Base-by-base conservation (phyloP, 2,113 vertebrate genomes). In the Phylloscopus whistleri region DNA sequence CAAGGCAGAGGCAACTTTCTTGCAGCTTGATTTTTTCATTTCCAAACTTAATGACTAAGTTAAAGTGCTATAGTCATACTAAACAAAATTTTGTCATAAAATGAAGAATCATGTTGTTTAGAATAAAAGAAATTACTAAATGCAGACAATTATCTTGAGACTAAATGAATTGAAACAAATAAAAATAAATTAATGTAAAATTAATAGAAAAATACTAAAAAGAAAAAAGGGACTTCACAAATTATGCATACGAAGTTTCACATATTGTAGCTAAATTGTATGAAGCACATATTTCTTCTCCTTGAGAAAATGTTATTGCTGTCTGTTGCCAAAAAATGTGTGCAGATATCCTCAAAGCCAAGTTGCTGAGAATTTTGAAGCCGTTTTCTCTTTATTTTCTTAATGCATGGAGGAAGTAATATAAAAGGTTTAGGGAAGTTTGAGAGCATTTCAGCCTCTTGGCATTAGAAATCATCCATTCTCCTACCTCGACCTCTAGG, bases 401-500 rank as follows among this genome's bases (percentile, higher is more conserved):
- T 51, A 48, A 59, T 28, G 60, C 13, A 63, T 0, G 0, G 35
- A 68, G 11, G 62, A 44, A 66, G 13, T 17, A 79, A 66, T 6
- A 27, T 5, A 31, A 74, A 33, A 10, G 2, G 3, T 84, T 79
- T 41, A n/a, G 22, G 43, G 19, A 86, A 70, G 11, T 7, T 23
- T 23, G 14, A 5, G 37, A 73, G 17, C 20, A n/a, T 60, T 91
- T 77, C 44, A 70, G 11, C 28, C n/a, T 30, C 24, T 28, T 4
- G 7, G 21, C 33, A 21, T 3, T 19, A 53, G 7, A 52, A 84
- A 72, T 68, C 46, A 68, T 30, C 79, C 43, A 7, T 78, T 43
- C 84, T 86, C 46, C 67, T 4, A 43, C 5, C 6, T 27, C 76
- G 39, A 94, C 95, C 97, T 93, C 83, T 97, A 98, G 98, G 78